Evolutionary conservation across 1,140 invertebrate genomes (phyloP).

Genomic region (Catajapyx aquilonaris): DNA sequence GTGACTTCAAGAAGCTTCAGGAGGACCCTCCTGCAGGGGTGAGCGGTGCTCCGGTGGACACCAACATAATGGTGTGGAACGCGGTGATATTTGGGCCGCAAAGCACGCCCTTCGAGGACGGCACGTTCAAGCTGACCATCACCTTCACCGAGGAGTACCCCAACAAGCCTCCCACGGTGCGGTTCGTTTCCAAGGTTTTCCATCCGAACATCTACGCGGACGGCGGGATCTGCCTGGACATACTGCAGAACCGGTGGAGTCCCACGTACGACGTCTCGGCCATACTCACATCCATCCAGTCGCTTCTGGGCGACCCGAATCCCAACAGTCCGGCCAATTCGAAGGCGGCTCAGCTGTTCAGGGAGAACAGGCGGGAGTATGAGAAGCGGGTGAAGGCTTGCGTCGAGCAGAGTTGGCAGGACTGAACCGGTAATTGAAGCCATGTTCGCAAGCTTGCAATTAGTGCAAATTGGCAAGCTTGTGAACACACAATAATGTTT

Average conservation of each 20-base stretch:
- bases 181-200: constrained; percentile 44
- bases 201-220: constrained; percentile 51
- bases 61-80: constrained; percentile 40
- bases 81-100: constrained; percentile 34
- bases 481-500: no score
- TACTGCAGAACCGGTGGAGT: constrained; percentile 40
- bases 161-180: constrained; percentile 42
- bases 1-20: constrained; percentile 23
- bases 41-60: constrained; percentile 37
- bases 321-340: constrained; percentile 48
- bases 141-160: constrained; percentile 50
- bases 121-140: constrained; percentile 41
- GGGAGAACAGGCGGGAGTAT: constrained; percentile 41
- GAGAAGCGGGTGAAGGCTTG: constrained; percentile 43
- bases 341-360: constrained; percentile 42
- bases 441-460: no score
- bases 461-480: no score
- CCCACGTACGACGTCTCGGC: constrained; percentile 40
- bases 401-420: constrained; percentile 42
- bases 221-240: constrained; percentile 46
- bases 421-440: constrained; percentile 18
- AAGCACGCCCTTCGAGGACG: constrained; percentile 51
- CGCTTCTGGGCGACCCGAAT: constrained; percentile 40
- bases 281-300: constrained; percentile 20
- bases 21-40: constrained; percentile 42